phyloP scores from a whole-genome alignment of 1,140 invertebrate species.

The Drosophila arawakana region DNA sequence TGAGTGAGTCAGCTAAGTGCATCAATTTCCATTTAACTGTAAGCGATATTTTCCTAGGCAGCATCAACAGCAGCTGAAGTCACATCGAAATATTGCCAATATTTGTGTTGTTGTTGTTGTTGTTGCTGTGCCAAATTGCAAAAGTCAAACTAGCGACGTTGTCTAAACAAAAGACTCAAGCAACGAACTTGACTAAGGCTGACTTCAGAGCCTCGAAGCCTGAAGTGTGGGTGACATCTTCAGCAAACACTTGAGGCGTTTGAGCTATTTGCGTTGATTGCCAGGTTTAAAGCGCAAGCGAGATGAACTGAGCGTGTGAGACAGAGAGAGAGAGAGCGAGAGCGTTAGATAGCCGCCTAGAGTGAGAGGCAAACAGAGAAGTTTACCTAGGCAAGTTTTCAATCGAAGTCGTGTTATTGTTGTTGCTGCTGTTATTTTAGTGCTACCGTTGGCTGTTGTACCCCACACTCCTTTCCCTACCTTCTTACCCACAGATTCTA shows the following conservation, averaged over 20 bases:
- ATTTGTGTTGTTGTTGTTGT: slow-evolving; percentile 54
- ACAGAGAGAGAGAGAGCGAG: slow-evolving; percentile 26
- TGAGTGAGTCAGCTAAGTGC: slow-evolving; percentile 82
- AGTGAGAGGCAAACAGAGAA: slow-evolving; percentile 12
- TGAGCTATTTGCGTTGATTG: slow-evolving; percentile 83
- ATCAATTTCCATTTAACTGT: slow-evolving; percentile 83
- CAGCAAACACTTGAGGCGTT: slow-evolving; percentile 82
- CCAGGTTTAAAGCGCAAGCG: slow-evolving; percentile 46
- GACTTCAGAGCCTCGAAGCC: slow-evolving; percentile 40
- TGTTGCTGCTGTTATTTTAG: slow-evolving; percentile 79
- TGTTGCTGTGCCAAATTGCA: slow-evolving; percentile 79
- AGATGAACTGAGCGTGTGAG: slow-evolving; percentile 10
- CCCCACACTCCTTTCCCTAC: slow-evolving; percentile 24
- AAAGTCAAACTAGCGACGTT: slow-evolving; percentile 75
- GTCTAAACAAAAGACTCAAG: slow-evolving; percentile 81
- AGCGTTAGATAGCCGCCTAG: not conserved
- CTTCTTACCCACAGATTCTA: slow-evolving; percentile 5
- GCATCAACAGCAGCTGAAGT: slow-evolving; percentile 33
- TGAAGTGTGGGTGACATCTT: slow-evolving; percentile 82
- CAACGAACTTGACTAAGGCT: slow-evolving; percentile 73
- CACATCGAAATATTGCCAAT: slow-evolving; percentile 54
- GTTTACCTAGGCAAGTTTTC: slow-evolving; percentile 44
- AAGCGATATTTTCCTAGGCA: slow-evolving; percentile 76
- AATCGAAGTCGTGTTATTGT: slow-evolving; percentile 73
- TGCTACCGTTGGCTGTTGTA: slow-evolving; percentile 69